A percentile compares a stretch with the other conserved stretches of the same genome.
These are phyloP conservation scores for Hemichromis elongatus DNA, from an alignment of 2,113 vertebrate genomes.

Conservation along the genomic window DNA sequence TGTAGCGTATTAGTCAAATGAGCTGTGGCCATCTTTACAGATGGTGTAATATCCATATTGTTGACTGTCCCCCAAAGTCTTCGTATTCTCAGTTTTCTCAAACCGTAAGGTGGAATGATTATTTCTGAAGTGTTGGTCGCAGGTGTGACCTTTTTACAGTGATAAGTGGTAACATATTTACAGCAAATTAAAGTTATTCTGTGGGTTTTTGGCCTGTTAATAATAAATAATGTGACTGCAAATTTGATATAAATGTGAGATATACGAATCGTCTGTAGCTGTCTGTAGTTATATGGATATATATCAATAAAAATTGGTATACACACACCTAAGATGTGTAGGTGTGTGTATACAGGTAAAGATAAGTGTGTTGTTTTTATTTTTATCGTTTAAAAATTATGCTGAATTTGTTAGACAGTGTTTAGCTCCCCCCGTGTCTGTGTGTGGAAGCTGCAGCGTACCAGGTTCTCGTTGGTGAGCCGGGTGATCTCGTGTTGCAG, in stretches of 20 bases:
- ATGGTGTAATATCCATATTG: neutral
- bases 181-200: neutral
- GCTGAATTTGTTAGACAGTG: rapidly evolving
- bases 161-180: neutral
- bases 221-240: neutral
- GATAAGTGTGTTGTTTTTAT: neutral
- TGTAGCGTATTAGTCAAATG: rapidly evolving
- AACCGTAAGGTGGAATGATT: neutral
- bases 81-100: neutral
- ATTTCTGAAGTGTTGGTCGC: neutral
- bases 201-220: rapidly evolving
- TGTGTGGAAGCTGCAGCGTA: slow-evolving; percentile 49
- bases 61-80: neutral
- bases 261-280: rapidly evolving
- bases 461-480: slow-evolving; percentile 96
- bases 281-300: neutral
- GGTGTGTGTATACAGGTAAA: neutral
- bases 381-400: neutral
- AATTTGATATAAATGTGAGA: neutral
- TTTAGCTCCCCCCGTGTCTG: neutral
- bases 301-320: neutral
- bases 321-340: neutral
- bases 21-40: neutral
- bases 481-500: slow-evolving; percentile 97
- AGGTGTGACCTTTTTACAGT: neutral